Base-by-base conservation (phyloP, 2,797 vertebrate species). In the Pangasius sanitwongsei region DNA sequence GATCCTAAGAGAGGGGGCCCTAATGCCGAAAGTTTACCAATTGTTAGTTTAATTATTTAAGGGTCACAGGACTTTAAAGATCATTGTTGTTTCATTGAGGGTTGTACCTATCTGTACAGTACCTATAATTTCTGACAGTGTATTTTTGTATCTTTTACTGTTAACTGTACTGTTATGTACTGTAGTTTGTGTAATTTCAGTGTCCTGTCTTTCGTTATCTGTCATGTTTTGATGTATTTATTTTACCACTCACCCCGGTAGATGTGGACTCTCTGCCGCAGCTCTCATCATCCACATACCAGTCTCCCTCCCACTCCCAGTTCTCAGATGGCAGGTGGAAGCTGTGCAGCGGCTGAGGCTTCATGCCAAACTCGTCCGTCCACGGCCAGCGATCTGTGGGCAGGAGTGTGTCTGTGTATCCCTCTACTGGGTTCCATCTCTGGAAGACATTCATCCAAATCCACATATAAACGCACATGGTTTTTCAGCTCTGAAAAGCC, bases 251-350 rank as follows among this genome's bases (percentile, higher is more conserved):
- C 96, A 99, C 99, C 97, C 97, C 98, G 87, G 97, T 98, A 93
- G 98, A 97, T 55, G 97, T 98, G 92, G 98, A 97, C 87, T 99
- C 98, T 93, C 98, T 98, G 93, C 97, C 98, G 92, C 98, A 98
- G 94, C 96, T 99, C 94, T 99, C 98, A 93, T 99, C 98, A 93
- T 99, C 98, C 96, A 99, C 97, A 70, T 97, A 98, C 99, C 99
- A 99, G 96, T 99, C 98, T 0, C 98, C 98, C 90, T 99, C 99
- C 99, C 99, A 99, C 90, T 98, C 98, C 99, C 99, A 99, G 94
- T 98, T 97, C 61, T 94, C 94, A 0, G 98, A 98, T 0, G 97
- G 97, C 92, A 98, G 95, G 20, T 93, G 94, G 93, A 99, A 99
- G 93, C 97, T 96, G 89, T 97, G 97, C 8, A 99, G 96, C 0